Conservation (phyloP, 2,888 invertebrate species). For the Philaethria dido region DNA sequence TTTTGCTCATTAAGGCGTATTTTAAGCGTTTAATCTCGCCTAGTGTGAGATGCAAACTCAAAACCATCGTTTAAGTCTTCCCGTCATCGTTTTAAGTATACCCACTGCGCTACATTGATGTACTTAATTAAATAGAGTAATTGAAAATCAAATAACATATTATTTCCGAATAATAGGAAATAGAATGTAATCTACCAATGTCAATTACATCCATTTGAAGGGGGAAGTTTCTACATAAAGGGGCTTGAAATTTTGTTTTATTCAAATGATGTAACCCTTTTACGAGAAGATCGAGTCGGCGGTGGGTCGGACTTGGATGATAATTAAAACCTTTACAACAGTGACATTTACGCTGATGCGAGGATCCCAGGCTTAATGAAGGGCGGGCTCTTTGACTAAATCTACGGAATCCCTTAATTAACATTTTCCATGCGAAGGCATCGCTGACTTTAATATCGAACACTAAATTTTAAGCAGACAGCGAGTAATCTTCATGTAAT, state of each 20-base stretch:
- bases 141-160: not conserved
- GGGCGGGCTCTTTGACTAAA: constrained; percentile 66
- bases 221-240: constrained; percentile 48
- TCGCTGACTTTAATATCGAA: constrained; percentile 42
- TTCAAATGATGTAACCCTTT: constrained; percentile 60
- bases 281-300: constrained; percentile 55
- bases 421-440: constrained; percentile 49
- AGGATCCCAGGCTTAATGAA: constrained; percentile 66
- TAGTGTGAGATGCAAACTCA: too few relatives aligned
- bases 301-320: constrained; percentile 65
- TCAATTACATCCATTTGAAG: constrained; percentile 30
- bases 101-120: not conserved
- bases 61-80: constrained; percentile 9
- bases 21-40: too few relatives aligned
- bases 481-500: constrained; percentile 31
- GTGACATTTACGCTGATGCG: constrained; percentile 80
- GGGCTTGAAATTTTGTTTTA: constrained; percentile 51
- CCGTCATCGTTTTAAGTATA: constrained; percentile 43
- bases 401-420: constrained; percentile 52
- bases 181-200: constrained; percentile 12
- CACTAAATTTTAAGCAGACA: constrained; percentile 44
- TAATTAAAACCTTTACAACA: constrained; percentile 75
- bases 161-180: not conserved
- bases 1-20: too few relatives aligned
- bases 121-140: not conserved